A percentile compares a stretch with the other conserved stretches of the same genome.
Conservation (phyloP, 1,140 invertebrate species). For the Drosophila albomicans region DNA sequence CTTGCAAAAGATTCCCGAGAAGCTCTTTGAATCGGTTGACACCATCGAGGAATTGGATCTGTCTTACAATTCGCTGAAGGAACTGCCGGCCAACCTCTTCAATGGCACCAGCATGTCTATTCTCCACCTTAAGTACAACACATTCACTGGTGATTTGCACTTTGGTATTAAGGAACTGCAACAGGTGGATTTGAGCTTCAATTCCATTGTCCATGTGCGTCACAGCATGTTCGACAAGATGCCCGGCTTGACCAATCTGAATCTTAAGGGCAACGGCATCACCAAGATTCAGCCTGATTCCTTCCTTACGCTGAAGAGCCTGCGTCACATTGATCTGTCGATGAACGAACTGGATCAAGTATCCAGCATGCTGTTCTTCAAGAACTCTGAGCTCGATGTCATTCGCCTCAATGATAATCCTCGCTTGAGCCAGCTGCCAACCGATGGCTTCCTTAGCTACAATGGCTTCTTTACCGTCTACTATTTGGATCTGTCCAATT, state of each 20-base stretch:
- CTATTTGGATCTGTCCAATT: conserved; percentile 89
- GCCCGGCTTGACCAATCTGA: conserved; percentile 87
- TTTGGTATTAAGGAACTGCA: conserved; percentile 86
- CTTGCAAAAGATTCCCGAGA: conserved; percentile 87
- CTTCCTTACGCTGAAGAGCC: conserved; percentile 87
- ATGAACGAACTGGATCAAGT: conserved; percentile 88
- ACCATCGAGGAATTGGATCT: conserved; percentile 89
- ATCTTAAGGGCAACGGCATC: conserved; percentile 88
- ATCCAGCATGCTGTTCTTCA: conserved; percentile 88
- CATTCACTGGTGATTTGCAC: conserved; percentile 86
- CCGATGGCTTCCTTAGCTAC: conserved; percentile 86
- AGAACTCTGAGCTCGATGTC: conserved; percentile 88
- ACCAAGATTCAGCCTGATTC: conserved; percentile 88
- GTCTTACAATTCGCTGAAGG: conserved; percentile 87
- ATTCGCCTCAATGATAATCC: conserved; percentile 89
- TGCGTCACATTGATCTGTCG: conserved; percentile 89
- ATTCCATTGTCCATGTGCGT: conserved; percentile 87
- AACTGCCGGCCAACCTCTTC: conserved; percentile 87
- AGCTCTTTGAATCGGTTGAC: conserved; percentile 87
- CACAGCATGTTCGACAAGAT: conserved; percentile 88
- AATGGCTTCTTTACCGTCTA: conserved; percentile 88
- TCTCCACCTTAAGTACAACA: conserved; percentile 87
- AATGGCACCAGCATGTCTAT: conserved; percentile 87
- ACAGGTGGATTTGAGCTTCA: conserved; percentile 88
- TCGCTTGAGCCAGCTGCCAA: conserved; percentile 87